Conservation (phyloP, 2,113 vertebrate genomes). For the Percina caprodes region DNA sequence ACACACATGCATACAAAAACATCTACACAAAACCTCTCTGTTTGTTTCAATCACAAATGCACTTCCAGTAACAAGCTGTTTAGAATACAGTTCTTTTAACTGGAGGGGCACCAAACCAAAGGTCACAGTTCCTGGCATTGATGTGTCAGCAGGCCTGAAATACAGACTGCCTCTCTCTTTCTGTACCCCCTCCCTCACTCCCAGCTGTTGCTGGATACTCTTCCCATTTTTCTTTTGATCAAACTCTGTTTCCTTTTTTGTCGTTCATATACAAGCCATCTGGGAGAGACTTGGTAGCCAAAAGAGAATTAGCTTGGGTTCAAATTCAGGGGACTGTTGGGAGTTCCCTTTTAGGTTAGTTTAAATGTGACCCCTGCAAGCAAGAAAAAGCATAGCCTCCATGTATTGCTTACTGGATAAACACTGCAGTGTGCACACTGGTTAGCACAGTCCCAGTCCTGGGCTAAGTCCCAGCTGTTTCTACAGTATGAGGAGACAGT, state of each 20-base stretch:
- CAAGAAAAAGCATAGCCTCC: constrained; percentile 27
- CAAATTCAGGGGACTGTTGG: constrained; percentile 30
- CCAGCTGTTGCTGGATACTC: constrained; percentile 75
- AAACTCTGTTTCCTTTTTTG: constrained; percentile 60
- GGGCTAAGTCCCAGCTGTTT: background rate
- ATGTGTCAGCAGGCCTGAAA: constrained; percentile 79
- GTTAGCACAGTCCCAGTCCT: background rate
- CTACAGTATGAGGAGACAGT: background rate
- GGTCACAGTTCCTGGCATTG: constrained; percentile 76
- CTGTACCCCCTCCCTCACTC: constrained; percentile 31
- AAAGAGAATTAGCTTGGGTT: constrained; percentile 26
- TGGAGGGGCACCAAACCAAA: constrained; percentile 68
- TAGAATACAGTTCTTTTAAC: constrained; percentile 45
- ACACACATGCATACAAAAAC: background rate
- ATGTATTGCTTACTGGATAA: constrained; percentile 31
- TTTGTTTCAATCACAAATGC: background rate
- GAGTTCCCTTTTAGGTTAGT: constrained; percentile 38
- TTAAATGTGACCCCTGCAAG: constrained; percentile 30
- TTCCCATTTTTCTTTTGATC: constrained; percentile 72
- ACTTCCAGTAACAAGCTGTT: background rate
- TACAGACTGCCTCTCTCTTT: constrained; percentile 64
- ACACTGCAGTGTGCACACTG: constrained; percentile 17
- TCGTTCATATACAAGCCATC: constrained; percentile 44
- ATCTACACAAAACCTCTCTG: background rate
- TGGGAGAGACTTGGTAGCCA: constrained; percentile 26